These are phyloP conservation scores for Leuciscus idus DNA, from an alignment of 2,113 vertebrate species.

Conservation along the genomic window DNA sequence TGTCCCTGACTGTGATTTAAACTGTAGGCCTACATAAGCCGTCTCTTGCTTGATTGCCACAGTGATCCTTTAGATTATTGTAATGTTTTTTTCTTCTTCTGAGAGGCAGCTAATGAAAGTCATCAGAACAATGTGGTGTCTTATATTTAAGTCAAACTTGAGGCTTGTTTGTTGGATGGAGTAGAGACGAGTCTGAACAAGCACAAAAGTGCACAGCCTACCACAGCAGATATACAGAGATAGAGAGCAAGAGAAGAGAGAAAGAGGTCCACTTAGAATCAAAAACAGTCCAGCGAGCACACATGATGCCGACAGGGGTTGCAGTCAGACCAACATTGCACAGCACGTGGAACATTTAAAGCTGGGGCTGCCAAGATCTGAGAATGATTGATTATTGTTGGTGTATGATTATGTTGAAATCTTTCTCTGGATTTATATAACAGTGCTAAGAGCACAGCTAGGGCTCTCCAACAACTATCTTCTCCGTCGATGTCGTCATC, in stretches of 20 bases:
- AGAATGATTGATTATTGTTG: slow-evolving; percentile 50
- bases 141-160: slow-evolving; percentile 7
- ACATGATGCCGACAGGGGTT: slow-evolving; percentile 31
- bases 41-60: background rate
- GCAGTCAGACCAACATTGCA: background rate
- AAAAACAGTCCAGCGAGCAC: background rate
- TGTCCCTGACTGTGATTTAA: slow-evolving; percentile 11
- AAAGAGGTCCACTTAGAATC: slow-evolving; percentile 13
- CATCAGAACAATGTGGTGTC: background rate
- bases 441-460: slow-evolving; percentile 16
- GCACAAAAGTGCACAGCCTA: slow-evolving; percentile 6
- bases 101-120: background rate
- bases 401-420: slow-evolving; percentile 43
- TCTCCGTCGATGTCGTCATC: background rate
- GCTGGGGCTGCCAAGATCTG: slow-evolving; percentile 21
- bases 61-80: background rate
- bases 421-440: slow-evolving; percentile 46
- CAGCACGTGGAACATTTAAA: background rate
- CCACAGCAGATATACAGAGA: background rate
- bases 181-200: slow-evolving; percentile 41
- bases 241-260: slow-evolving; percentile 25
- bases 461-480: background rate
- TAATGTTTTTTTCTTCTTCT: too few relatives aligned
- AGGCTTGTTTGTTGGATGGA: slow-evolving; percentile 3
- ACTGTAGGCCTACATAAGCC: background rate